Base-by-base conservation (phyloP, 2,113 vertebrate genomes). In the Perca schrenkii region DNA sequence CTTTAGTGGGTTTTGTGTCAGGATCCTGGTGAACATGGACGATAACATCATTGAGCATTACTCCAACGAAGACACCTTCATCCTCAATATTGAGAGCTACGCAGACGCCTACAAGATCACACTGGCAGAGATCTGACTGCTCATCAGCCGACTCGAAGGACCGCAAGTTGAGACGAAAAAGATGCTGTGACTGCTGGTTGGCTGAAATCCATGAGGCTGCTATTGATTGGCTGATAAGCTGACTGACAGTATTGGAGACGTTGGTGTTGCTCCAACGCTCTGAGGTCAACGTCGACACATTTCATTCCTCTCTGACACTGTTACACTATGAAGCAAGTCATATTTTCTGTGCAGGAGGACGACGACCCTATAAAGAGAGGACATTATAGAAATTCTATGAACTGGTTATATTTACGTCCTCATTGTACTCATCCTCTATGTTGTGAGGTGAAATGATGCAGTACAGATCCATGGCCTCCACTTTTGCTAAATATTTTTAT, bases 1-100 rank as follows among this genome's bases (percentile, higher is more conserved):
- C 6, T n/a, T 58, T 0, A 4, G 1, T 12, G 8, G 67, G 7
- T 25, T 68, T 58, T 52, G 7, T 15, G 17, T 77, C 90, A 99
- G 98, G 80, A 99, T 99, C 92, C 92, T 99, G 92, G 98, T 99
- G 74, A 99, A 99, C 92, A 98, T 99, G 97, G 98, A 99, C 19
- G 97, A 99, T 91, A 99, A 99, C 95, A 98, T 99, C 90, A 96
- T 99, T 5, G 97, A 99, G 93, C 98, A 99, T 92, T 99, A 99
- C 88, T 99, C 97, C 69, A 99, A 99, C 0, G 98, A 99, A 86
- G 98, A 99, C 95, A 98, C 98, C 0, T 99, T 99, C 94, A 96
- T 99, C 88, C 95, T 99, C 75, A 96, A 96, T 93, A 98, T 99
- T 80, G 98, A 99, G 89, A 97, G 91, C 91, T 92, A 95, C 77